Percentiles rank a stretch among this genome's conserved stretches.
Evolutionary conservation across 2,888 invertebrate genomes (phyloP).

Genomic region (Scelioninae gen. 1): DNA sequence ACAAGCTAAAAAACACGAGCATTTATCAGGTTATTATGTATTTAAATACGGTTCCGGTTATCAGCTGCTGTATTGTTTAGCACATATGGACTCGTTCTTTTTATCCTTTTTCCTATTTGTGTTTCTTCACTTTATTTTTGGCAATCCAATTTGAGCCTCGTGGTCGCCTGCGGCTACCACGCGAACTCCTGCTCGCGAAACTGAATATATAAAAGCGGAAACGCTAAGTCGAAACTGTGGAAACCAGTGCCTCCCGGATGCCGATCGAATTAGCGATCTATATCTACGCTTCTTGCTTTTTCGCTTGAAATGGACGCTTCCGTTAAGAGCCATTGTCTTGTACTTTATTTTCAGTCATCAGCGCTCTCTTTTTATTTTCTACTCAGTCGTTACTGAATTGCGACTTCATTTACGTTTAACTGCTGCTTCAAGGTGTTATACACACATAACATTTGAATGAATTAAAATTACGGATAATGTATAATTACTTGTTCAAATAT

Average conservation of each 20-base stretch:
- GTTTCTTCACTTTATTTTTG: constrained; percentile 69
- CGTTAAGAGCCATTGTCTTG: constrained; percentile 60
- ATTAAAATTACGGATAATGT: constrained; percentile 42
- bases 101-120: constrained; percentile 5
- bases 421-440: constrained; percentile 60
- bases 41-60: constrained; percentile 81
- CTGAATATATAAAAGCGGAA: constrained; percentile 62
- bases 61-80: constrained; percentile 77
- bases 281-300: constrained; percentile 67
- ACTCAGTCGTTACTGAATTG: constrained; percentile 60
- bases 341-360: constrained; percentile 55
- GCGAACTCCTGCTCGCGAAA: constrained; percentile 69
- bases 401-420: constrained; percentile 56
- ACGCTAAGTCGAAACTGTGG: constrained; percentile 66
- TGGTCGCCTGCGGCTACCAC: constrained; percentile 74
- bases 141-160: constrained; percentile 64
- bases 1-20: constrained; percentile 76
- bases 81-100: constrained; percentile 40
- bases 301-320: constrained; percentile 63
- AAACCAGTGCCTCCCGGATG: constrained; percentile 71
- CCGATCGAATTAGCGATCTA: constrained; percentile 69
- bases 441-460: constrained; percentile 55
- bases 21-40: constrained; percentile 78
- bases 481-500: constrained; percentile 59
- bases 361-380: constrained; percentile 57